Evolutionary conservation across 2,888 invertebrate species (phyloP).

Genomic region (Lissonota sp.): DNA sequence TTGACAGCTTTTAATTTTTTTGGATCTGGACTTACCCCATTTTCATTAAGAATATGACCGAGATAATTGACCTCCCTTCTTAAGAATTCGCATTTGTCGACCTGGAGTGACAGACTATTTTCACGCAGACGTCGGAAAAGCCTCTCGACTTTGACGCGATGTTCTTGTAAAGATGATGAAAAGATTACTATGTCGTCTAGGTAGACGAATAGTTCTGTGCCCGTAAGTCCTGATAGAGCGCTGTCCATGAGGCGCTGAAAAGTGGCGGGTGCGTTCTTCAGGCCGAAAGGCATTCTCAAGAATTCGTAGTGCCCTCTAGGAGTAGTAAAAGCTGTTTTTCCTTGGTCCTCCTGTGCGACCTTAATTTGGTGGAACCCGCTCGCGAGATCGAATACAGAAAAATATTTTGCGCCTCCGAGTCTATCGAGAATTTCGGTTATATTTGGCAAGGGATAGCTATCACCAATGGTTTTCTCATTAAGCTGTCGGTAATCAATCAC

Average conservation of each 20-base stretch:
- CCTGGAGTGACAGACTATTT: not conserved
- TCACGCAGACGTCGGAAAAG: not conserved
- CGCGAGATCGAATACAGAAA: conserved; percentile 67
- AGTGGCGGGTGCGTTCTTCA: conserved; percentile 24
- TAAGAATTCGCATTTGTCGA: not conserved
- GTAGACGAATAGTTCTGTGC: conserved; percentile 24
- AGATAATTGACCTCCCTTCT: conserved; percentile 1
- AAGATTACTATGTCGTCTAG: conserved; percentile 8
- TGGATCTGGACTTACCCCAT: not conserved
- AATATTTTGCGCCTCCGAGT: conserved; percentile 64
- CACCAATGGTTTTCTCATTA: not conserved
- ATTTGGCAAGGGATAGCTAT: not conserved
- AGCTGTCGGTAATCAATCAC: not conserved
- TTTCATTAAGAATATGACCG: not conserved
- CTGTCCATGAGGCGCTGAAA: conserved; percentile 21
- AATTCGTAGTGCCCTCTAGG: conserved; percentile 27
- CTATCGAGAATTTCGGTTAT: conserved; percentile 48
- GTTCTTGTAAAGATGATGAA: not conserved
- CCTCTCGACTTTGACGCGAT: not conserved
- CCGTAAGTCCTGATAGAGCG: conserved; percentile 2
- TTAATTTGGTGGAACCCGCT: conserved; percentile 70
- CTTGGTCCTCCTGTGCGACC: conserved; percentile 21
- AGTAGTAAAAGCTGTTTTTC: conserved; percentile 49
- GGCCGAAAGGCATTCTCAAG: conserved; percentile 1
- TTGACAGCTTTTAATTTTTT: not conserved